Base-by-base conservation (phyloP, 2,888 invertebrate species). In the Lasioglossum pauxillum region DNA sequence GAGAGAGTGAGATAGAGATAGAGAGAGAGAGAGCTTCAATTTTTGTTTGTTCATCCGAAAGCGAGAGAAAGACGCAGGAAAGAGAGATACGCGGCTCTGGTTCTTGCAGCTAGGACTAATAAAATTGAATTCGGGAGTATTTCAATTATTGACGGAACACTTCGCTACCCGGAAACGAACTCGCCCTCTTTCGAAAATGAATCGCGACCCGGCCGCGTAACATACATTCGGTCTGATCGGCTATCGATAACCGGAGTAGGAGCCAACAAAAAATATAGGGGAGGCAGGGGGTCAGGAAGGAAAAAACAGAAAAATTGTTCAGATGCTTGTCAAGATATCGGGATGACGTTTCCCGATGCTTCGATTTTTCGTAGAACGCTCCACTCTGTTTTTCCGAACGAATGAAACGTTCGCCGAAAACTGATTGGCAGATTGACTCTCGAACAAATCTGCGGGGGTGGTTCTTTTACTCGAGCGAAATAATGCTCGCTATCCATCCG, bases 81-180 rank as follows among this genome's bases (percentile, higher is more conserved):
- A 5, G 64, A 23, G 23, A 64, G 16, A 31, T 35, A 67, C 23
- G 27, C 27, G 5, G 60, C 60, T 1, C 60, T 16, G 67, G 10
- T 67, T 3, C 67, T 67, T 67, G 67, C 10, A 10, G 69, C 10
- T 23, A 8, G 23, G n/a, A 41, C 67, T 19, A 41, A 64, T 41
- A 5, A 57, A 60, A 80, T 80, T 41, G 67, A 67, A 74, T 74
- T 67, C 74, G 57, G 73, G 8, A n/a, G 49, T 67, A 82, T 74
- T 35, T 12, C 73, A 27, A 82, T 82, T 64, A 67, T 67, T 31
- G 67, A 53, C 53, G 7, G 41, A 46, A 41, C 82, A n/a, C 73
- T 82, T 69, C n/a, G 38, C 19, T 12, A 44, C 60, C 57, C 31
- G 41, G 64, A 72, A 82, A 64, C 80, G 49, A 35, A 46, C 31